phyloP scores from a whole-genome alignment of 2,888 invertebrate species.

The Nebria salina region DNA sequence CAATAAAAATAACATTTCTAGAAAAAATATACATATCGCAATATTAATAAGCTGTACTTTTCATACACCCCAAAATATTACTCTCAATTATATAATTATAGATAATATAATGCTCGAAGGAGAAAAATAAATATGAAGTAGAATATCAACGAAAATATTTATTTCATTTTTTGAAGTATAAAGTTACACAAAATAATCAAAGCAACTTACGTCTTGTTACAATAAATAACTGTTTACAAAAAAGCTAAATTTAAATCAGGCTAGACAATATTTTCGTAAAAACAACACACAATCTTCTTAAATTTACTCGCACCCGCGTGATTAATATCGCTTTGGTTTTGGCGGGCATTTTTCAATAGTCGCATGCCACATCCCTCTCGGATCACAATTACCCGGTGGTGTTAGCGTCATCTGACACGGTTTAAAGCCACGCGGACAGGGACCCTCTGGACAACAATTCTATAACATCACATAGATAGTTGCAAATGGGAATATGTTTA shows the following conservation, averaged over 20 bases:
- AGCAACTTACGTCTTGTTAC: neutral
- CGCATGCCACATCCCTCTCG: constrained; percentile 58
- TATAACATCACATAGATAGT: constrained; percentile 17
- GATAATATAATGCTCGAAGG: too few relatives aligned
- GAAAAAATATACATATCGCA: neutral
- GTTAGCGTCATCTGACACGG: constrained; percentile 58
- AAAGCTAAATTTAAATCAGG: neutral
- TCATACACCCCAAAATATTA: too few relatives aligned
- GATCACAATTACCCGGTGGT: constrained; percentile 57
- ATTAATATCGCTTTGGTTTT: constrained; percentile 48
- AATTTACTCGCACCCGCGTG: neutral
- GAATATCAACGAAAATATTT: too few relatives aligned
- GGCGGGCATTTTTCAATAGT: constrained; percentile 58
- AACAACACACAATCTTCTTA: neutral
- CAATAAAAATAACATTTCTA: neutral
- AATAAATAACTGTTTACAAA: constrained; percentile 3
- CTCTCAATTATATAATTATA: too few relatives aligned
- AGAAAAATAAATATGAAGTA: too few relatives aligned
- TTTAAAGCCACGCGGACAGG: constrained; percentile 60
- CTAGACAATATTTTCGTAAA: neutral
- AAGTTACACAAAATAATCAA: neutral
- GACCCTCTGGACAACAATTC: constrained; percentile 43
- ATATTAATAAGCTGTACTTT: neutral
- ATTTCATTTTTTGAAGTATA: neutral
- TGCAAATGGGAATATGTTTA: neutral